A percentile compares a stretch with the other conserved stretches of the same genome.
Evolutionary conservation across 2,888 invertebrate species (phyloP).

Genomic region (Copidosoma aretas): DNA sequence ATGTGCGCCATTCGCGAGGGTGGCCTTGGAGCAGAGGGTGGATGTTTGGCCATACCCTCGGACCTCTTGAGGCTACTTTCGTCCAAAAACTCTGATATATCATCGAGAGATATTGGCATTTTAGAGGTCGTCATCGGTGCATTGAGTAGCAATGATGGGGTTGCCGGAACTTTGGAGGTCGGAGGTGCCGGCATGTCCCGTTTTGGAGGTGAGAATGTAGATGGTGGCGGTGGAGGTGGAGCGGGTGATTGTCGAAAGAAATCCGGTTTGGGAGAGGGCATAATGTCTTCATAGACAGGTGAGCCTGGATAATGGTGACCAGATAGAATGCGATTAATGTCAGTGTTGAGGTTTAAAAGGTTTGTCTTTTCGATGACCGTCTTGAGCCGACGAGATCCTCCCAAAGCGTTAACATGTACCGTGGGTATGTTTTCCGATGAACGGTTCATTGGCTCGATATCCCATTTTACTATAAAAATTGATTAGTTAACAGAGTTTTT

Average conservation of each 20-base stretch:
- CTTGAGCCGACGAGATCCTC: constrained; percentile 49
- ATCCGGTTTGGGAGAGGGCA: constrained; percentile 49
- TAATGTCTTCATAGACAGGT: constrained; percentile 38
- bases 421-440: constrained; percentile 49
- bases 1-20: neutral
- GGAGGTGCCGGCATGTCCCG: constrained; percentile 31
- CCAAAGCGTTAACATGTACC: constrained; percentile 50
- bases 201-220: constrained; percentile 42
- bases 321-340: constrained; percentile 29
- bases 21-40: neutral
- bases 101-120: constrained; percentile 55
- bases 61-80: constrained; percentile 57
- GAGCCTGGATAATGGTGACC: constrained; percentile 37
- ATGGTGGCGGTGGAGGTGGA: constrained; percentile 27
- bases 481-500: too few species aligned
- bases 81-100: constrained; percentile 55
- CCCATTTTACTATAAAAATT: neutral
- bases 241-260: constrained; percentile 8
- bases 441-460: constrained; percentile 14
- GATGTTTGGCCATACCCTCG: neutral
- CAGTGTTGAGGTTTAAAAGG: constrained; percentile 28
- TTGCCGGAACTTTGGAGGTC: constrained; percentile 41
- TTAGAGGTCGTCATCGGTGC: constrained; percentile 47
- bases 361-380: constrained; percentile 48
- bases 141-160: constrained; percentile 49